These are phyloP conservation scores for Sesia bembeciformis DNA, from an alignment of 2,888 invertebrate species.

Conservation along the genomic window DNA sequence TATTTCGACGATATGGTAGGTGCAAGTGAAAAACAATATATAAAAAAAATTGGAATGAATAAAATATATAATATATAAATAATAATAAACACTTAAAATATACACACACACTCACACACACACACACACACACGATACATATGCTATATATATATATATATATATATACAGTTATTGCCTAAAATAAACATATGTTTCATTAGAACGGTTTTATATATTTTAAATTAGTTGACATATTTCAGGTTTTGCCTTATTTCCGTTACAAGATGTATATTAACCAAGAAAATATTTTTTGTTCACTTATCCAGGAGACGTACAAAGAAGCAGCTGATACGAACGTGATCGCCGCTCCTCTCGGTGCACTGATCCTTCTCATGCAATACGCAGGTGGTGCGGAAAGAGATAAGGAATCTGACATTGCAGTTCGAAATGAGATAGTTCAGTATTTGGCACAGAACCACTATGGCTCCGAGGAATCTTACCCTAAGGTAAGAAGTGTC, in stretches of 20 bases:
- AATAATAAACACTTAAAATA: no score
- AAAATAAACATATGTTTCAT: no score
- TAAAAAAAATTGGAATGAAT: not conserved
- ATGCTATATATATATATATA: not conserved
- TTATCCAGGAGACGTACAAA: not conserved
- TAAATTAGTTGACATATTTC: no score
- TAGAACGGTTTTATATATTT: no score
- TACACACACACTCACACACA: no score
- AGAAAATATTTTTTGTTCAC: no score
- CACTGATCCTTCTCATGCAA: not conserved
- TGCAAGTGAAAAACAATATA: no score
- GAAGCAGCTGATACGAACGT: not conserved
- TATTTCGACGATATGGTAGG: no score
- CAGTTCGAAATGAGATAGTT: not conserved
- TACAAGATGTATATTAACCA: no score
- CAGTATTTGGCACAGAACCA: not conserved
- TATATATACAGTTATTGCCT: not conserved
- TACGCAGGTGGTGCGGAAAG: not conserved
- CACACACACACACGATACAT: no score
- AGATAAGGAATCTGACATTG: not conserved
- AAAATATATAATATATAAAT: not conserved
- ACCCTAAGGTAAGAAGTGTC: not conserved
- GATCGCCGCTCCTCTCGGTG: not conserved
- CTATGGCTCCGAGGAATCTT: not conserved
- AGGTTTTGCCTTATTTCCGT: no score